Evolutionary conservation across 2,888 invertebrate species (phyloP).

Genomic region (Agrochola macilenta): DNA sequence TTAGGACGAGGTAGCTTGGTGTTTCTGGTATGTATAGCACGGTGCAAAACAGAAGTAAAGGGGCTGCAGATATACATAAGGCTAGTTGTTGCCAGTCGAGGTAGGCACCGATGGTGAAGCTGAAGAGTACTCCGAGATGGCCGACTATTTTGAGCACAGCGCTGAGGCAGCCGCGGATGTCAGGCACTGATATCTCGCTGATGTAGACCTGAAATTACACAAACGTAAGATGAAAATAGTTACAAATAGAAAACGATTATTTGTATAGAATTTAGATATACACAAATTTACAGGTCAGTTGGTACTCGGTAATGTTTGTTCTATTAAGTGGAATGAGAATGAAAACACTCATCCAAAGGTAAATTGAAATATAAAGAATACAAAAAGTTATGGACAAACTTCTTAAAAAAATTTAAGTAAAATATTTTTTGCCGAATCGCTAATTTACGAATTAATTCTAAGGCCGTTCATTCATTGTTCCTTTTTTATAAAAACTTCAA

Average conservation of each 20-base stretch:
- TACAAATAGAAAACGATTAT: not conserved
- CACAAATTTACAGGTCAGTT: too few species aligned
- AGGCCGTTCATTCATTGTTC: not conserved
- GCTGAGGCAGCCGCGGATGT: conserved; percentile 96
- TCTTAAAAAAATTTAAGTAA: too few species aligned
- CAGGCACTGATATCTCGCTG: conserved; percentile 97
- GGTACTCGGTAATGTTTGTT: not conserved
- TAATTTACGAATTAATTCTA: conserved; percentile 10
- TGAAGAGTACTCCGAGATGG: conserved; percentile 95
- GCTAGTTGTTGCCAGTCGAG: conserved; percentile 96
- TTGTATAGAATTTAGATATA: not conserved
- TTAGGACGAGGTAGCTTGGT: conserved; percentile 95
- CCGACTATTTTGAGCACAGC: conserved; percentile 96
- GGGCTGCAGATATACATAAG: conserved; percentile 94
- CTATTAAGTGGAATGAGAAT: not conserved
- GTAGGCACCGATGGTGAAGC: conserved; percentile 95
- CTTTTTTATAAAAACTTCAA: conserved; percentile 16
- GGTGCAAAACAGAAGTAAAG: conserved; percentile 94
- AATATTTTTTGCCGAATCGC: not conserved
- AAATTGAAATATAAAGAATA: not conserved
- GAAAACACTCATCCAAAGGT: not conserved
- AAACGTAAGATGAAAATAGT: not conserved
- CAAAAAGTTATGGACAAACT: not conserved
- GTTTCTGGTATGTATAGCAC: conserved; percentile 96
- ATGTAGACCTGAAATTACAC: conserved; percentile 93